Evolutionary conservation across 2,888 invertebrate genomes (phyloP).

Genomic region (Agriopis marginaria): DNA sequence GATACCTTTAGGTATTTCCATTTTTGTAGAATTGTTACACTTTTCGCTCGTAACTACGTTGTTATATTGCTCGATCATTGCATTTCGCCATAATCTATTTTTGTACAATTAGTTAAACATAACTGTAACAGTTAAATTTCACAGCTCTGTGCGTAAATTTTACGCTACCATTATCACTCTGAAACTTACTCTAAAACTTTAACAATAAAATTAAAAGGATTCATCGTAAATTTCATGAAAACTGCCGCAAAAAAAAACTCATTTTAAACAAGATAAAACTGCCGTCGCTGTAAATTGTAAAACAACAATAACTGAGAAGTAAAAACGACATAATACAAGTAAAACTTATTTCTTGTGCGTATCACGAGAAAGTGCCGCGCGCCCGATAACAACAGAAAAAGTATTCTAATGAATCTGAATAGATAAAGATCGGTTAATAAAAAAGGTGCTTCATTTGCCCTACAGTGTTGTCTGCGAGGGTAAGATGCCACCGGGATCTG

Average conservation of each 20-base stretch:
- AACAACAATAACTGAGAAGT: constrained; percentile 36
- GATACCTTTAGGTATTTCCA: constrained; percentile 4
- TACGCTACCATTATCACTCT: background rate
- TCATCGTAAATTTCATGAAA: constrained; percentile 7
- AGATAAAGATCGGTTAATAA: constrained; percentile 72
- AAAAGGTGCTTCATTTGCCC: constrained; percentile 62
- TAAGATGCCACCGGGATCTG: constrained; percentile 50
- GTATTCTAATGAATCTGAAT: constrained; percentile 75
- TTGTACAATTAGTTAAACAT: too few species aligned
- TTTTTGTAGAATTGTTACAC: background rate
- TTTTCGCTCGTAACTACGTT: too few species aligned
- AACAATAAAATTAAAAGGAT: constrained; percentile 26
- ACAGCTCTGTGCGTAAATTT: constrained; percentile 9
- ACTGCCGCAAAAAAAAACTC: constrained; percentile 22
- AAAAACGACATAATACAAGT: constrained; percentile 20
- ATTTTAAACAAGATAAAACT: constrained; percentile 32
- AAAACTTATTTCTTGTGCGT: constrained; percentile 41
- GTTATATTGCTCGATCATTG: background rate
- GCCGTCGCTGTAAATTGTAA: constrained; percentile 29
- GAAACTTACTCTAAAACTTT: constrained; percentile 26
- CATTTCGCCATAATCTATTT: background rate
- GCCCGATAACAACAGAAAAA: constrained; percentile 68
- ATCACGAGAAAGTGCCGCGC: constrained; percentile 55
- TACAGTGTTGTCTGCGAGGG: constrained; percentile 67
- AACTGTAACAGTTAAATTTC: too few species aligned